These are phyloP conservation scores for Nipponia nippon DNA, from an alignment of 2,113 vertebrate species.

Conservation along the genomic window DNA sequence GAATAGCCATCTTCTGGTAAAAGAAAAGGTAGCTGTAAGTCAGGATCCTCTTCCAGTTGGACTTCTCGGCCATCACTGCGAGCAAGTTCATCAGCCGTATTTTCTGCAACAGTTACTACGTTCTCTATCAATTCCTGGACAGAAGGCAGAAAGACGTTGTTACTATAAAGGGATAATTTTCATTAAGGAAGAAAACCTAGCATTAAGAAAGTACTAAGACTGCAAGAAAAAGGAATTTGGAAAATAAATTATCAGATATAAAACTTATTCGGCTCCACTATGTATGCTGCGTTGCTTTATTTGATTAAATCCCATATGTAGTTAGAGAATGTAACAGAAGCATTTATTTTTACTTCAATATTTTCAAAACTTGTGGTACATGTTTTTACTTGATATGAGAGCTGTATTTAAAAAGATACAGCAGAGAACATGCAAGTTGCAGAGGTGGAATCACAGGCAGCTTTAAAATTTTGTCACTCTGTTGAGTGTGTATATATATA, in stretches of 20 bases:
- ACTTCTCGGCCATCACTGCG: conserved; percentile 95
- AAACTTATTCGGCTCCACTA: not conserved
- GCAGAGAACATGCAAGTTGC: not conserved
- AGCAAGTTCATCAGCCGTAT: conserved; percentile 94
- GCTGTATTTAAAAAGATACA: not conserved
- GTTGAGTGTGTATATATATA: not conserved
- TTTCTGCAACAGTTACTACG: conserved; percentile 93
- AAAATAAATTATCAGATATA: not conserved
- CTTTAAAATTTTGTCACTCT: not conserved
- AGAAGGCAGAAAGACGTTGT: not conserved
- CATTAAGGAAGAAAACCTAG: not conserved
- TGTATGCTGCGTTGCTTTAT: not conserved
- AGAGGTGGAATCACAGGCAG: not conserved
- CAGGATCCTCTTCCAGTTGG: conserved; percentile 93
- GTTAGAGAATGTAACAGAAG: not conserved
- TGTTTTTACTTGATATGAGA: not conserved
- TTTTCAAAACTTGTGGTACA: not conserved
- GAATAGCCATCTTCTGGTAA: conserved; percentile 97
- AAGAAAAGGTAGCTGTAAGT: conserved; percentile 97
- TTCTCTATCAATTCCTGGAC: conserved; percentile 91
- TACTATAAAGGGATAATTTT: not conserved
- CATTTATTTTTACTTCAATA: not conserved
- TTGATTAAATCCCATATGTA: not conserved
- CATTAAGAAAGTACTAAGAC: not conserved
- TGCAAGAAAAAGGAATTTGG: not conserved